Evolutionary conservation across 1,140 invertebrate species (phyloP).

Genomic region (Ceratitis capitata): DNA sequence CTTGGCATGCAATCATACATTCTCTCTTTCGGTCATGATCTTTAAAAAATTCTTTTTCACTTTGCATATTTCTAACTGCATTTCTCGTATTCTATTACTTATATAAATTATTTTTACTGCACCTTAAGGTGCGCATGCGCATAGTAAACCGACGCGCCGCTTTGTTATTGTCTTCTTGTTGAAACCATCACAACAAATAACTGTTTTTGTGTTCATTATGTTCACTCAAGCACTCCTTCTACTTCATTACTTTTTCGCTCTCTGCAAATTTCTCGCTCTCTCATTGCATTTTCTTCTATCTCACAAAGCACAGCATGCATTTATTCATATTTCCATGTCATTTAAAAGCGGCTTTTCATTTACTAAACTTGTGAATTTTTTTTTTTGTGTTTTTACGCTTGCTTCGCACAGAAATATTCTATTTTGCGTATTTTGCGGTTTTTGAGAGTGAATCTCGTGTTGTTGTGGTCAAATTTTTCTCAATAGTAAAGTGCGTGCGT

Average conservation of each 20-base stretch:
- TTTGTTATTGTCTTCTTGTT: background rate
- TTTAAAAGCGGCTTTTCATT: slow-evolving; percentile 4
- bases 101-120: too few relatives aligned
- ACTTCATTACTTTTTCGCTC: background rate
- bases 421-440: background rate
- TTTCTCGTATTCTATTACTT: background rate
- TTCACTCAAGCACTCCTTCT: background rate
- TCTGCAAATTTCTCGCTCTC: background rate
- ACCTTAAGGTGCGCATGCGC: slow-evolving; percentile 25
- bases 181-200: background rate
- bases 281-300: too few relatives aligned
- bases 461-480: background rate
- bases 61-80: background rate
- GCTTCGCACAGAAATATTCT: background rate
- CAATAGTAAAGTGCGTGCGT: background rate
- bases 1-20: too few relatives aligned
- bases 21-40: too few relatives aligned
- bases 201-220: background rate
- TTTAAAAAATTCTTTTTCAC: too few relatives aligned
- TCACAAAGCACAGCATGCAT: background rate
- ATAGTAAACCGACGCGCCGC: background rate
- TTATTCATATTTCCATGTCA: background rate
- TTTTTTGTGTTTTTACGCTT: background rate
- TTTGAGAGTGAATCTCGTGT: background rate
- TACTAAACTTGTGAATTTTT: slow-evolving; percentile 11